phyloP scores from a whole-genome alignment of 1,140 invertebrate genomes.

The Gonioctena quinquepunctata region DNA sequence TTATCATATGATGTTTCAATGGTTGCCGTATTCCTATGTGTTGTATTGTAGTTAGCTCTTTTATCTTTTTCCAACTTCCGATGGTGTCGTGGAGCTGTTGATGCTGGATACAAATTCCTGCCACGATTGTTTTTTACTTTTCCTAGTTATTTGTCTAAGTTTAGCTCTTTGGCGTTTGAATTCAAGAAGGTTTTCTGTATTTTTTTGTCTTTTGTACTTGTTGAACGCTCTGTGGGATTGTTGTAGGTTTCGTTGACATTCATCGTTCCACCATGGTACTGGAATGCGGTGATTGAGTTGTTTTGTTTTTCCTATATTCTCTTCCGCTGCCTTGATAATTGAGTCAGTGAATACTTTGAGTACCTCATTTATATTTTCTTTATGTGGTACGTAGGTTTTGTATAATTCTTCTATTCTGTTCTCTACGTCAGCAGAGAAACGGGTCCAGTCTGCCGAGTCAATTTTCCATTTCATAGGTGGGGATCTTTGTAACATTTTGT shows the following conservation, averaged over 20 bases:
- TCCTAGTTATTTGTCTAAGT: background rate
- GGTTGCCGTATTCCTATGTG: background rate
- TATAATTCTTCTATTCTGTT: too few relatives aligned
- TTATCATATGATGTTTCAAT: background rate
- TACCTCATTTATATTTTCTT: background rate
- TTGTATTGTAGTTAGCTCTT: background rate
- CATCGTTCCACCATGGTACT: conserved; percentile 16
- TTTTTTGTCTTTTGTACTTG: background rate
- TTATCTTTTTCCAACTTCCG: background rate
- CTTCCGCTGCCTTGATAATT: conserved; percentile 1
- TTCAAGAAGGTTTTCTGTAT: background rate
- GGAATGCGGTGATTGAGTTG: background rate
- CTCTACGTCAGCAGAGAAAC: too few relatives aligned
- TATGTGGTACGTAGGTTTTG: background rate
- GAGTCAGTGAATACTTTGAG: background rate
- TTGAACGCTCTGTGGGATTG: background rate
- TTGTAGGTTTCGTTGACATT: conserved; percentile 8
- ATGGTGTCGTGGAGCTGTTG: background rate
- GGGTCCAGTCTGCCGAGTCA: background rate
- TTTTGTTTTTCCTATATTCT: background rate
- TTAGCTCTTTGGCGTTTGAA: conserved; percentile 12
- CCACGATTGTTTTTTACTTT: background rate
- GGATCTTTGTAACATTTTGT: too few relatives aligned
- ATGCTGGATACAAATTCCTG: conserved; percentile 6
- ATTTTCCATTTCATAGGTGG: background rate